phyloP scores from a whole-genome alignment of 2,113 vertebrate species.

The Holacanthus passer region DNA sequence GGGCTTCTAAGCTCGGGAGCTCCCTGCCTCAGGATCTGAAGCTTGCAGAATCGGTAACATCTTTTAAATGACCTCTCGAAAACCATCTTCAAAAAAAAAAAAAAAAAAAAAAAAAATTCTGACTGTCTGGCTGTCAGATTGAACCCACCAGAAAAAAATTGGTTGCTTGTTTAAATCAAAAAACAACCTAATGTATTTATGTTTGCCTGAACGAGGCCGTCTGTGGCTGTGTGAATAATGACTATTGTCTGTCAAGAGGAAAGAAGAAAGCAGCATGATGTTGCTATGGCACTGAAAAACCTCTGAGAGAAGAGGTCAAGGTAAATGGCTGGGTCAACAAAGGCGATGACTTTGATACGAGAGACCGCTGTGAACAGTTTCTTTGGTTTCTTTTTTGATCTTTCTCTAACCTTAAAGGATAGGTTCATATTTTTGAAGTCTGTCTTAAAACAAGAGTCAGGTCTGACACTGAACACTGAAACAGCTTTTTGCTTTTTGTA shows the following conservation, averaged over 20 bases:
- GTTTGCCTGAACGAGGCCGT: background rate
- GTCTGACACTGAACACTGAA: background rate
- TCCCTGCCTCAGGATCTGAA: constrained; percentile 11
- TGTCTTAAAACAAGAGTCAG: background rate
- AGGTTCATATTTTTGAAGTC: background rate
- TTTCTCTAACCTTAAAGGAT: background rate
- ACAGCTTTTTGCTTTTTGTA: background rate
- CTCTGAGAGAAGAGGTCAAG: background rate
- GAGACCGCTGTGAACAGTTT: background rate
- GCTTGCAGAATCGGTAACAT: constrained; percentile 11
- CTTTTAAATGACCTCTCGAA: constrained; percentile 27
- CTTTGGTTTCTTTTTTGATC: background rate
- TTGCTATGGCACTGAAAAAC: background rate
- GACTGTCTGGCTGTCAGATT: background rate
- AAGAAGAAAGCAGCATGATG: background rate
- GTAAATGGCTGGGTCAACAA: background rate
- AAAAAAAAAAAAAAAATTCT: too few relatives aligned
- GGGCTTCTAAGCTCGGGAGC: background rate
- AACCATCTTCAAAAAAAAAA: constrained; percentile 9
- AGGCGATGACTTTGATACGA: background rate
- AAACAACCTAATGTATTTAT: background rate
- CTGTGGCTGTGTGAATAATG: background rate
- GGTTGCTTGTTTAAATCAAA: background rate
- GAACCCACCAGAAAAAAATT: background rate
- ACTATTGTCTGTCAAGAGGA: background rate